A percentile compares a stretch with the other conserved stretches of the same genome.
Evolutionary conservation across 2,113 vertebrate species (phyloP).

Genomic region (Hemicordylus capensis): DNA sequence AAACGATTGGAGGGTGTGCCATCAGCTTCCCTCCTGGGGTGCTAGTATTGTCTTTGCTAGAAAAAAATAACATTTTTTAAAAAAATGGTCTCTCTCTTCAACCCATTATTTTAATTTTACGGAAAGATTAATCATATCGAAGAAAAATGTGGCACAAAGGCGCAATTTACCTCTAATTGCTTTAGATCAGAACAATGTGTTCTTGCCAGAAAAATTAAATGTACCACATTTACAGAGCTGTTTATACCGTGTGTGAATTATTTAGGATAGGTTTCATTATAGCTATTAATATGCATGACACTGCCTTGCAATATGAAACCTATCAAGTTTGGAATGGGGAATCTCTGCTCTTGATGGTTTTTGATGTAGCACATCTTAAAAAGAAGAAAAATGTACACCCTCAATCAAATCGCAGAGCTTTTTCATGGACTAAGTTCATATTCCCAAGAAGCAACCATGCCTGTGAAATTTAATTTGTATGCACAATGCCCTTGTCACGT

Average conservation of each 20-base stretch:
- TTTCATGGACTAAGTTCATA: constrained; percentile 27
- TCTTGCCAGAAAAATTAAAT: constrained; percentile 46
- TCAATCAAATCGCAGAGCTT: constrained; percentile 33
- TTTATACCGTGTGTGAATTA: constrained; percentile 59
- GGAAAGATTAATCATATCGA: constrained; percentile 20
- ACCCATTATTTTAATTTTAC: constrained; percentile 14
- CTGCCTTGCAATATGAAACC: constrained; percentile 43
- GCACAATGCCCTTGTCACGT: constrained; percentile 29
- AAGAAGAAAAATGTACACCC: not conserved
- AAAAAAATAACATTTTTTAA: constrained; percentile 12
- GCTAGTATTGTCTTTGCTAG: not conserved
- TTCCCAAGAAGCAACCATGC: not conserved
- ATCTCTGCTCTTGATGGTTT: constrained; percentile 43
- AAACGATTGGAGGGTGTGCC: not conserved
- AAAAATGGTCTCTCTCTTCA: constrained; percentile 14
- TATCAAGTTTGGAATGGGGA: constrained; percentile 47
- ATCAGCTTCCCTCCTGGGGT: not conserved
- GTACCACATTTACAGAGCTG: constrained; percentile 48
- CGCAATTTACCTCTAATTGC: constrained; percentile 26
- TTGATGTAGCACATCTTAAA: constrained; percentile 33
- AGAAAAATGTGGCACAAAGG: constrained; percentile 23
- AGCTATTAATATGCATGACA: constrained; percentile 60
- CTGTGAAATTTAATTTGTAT: constrained; percentile 52
- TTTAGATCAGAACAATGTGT: constrained; percentile 29
- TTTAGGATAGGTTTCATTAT: constrained; percentile 59